Percentiles rank a stretch among this genome's conserved stretches.
Conservation (phyloP, 2,113 vertebrate genomes). For the Sturnus vulgaris region DNA sequence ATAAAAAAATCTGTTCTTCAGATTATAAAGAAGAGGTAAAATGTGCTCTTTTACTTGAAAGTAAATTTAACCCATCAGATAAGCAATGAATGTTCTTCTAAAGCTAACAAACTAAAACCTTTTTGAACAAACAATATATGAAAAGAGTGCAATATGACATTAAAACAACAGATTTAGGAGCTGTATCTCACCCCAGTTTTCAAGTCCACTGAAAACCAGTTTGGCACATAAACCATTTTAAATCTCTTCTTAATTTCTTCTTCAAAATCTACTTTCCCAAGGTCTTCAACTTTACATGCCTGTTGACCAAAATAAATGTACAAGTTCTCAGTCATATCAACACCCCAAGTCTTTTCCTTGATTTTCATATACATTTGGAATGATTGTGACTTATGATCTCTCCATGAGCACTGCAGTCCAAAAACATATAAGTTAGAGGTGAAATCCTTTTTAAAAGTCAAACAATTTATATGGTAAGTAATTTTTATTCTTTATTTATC, state of each 20-base stretch:
- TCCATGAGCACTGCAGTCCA: background rate
- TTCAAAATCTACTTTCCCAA: conserved; percentile 97
- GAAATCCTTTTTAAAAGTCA: background rate
- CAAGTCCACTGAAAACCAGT: conserved; percentile 99
- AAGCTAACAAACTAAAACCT: background rate
- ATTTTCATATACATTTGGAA: background rate
- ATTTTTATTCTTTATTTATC: background rate
- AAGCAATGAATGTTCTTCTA: background rate
- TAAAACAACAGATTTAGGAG: background rate
- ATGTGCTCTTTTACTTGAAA: background rate
- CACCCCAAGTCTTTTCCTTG: background rate
- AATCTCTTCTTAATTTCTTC: conserved; percentile 98
- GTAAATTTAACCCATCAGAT: background rate
- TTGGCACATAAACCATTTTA: conserved; percentile 99
- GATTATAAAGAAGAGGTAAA: background rate
- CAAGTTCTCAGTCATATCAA: background rate
- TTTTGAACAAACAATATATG: background rate
- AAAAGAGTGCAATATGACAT: background rate
- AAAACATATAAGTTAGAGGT: background rate
- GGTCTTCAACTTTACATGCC: conserved; percentile 97
- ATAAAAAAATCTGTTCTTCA: background rate
- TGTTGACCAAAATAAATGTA: conserved; percentile 45
- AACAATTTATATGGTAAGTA: background rate
- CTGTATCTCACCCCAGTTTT: conserved; percentile 91
- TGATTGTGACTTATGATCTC: fast-evolving